Base-by-base conservation (phyloP, 2,113 vertebrate species). In the Pantherophis guttatus region DNA sequence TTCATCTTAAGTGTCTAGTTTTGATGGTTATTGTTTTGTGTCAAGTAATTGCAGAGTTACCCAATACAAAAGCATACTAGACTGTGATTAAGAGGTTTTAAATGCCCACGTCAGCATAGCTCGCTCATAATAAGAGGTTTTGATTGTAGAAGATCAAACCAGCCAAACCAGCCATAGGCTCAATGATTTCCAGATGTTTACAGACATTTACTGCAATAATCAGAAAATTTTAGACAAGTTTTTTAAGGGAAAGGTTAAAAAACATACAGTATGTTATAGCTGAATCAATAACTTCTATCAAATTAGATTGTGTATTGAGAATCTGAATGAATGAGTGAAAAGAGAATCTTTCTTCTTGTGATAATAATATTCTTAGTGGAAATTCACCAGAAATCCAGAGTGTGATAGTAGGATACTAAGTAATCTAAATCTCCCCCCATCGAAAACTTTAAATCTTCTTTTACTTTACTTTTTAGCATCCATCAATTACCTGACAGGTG, bases 151-250 rank as follows among this genome's bases (percentile, higher is more conserved):
- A 29, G 93, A 65, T 24, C 93, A 88, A 81, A 94, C 88, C 93
- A 95, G 91, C 93, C 93, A 92, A 86, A 94, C 88, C 93, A 95
- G 88, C 93, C 94, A 91, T 88, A 87, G 50, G 21, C 55, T 96
- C 93, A 96, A 92, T 48, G 55, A 7, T 53, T 96, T 57, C 54
- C 94, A 97, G 94, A 95, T 93, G 81, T 93, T 94, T 95, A 5
- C 58, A 75, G 89, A 52, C 21, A 95, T 96, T 95, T 91, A 95
- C 89, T 29, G 57, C 0, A 0, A 91, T 88, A 87, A 95, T 92
- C 88, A 54, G 24, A 44, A 96, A 8, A 62, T 91, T 70, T 92
- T 19, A 75, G 85, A 3, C 88, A 95, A 93, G 81, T 89, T 95
- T 95, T 96, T 86, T 33, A 44, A 90, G 86, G 50, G 52, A 59